Evolutionary conservation across 2,113 vertebrate genomes (phyloP).

Genomic region (Diadophis punctatus): DNA sequence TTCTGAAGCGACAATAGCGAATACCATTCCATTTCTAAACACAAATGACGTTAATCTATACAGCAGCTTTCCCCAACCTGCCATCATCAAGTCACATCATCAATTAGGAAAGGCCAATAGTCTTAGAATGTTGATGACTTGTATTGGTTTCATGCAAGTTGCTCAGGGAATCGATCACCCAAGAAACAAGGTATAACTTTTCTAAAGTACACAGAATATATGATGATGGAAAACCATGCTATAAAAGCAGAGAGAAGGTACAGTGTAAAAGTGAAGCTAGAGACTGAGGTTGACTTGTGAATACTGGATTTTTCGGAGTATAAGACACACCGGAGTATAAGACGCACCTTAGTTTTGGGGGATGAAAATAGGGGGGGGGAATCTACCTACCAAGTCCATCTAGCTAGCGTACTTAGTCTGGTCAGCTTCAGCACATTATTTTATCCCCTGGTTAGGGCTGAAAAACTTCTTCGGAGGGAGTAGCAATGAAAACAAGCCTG

Average conservation of each 20-base stretch:
- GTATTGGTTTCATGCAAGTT: background rate
- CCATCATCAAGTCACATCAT: background rate
- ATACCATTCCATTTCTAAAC: background rate
- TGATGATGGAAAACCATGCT: background rate
- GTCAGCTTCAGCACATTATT: too few relatives aligned
- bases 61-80: background rate
- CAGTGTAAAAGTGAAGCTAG: background rate
- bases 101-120: background rate
- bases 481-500: too few relatives aligned
- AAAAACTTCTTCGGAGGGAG: too few relatives aligned
- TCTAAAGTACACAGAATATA: background rate
- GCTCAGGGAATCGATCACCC: background rate
- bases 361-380: too few relatives aligned
- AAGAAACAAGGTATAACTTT: background rate
- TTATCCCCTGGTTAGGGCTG: too few relatives aligned
- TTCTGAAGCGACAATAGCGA: background rate
- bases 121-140: background rate
- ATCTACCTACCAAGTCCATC: too few relatives aligned
- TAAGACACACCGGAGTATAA: too few relatives aligned
- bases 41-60: background rate
- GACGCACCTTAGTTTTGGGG: too few relatives aligned
- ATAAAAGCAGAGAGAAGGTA: background rate
- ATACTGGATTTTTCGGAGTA: too few relatives aligned
- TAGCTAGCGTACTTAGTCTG: too few relatives aligned
- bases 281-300: background rate